A percentile compares a stretch with the other conserved stretches of the same genome.
Conservation (phyloP, 2,888 invertebrate species). For the Isoperla grammatica region DNA sequence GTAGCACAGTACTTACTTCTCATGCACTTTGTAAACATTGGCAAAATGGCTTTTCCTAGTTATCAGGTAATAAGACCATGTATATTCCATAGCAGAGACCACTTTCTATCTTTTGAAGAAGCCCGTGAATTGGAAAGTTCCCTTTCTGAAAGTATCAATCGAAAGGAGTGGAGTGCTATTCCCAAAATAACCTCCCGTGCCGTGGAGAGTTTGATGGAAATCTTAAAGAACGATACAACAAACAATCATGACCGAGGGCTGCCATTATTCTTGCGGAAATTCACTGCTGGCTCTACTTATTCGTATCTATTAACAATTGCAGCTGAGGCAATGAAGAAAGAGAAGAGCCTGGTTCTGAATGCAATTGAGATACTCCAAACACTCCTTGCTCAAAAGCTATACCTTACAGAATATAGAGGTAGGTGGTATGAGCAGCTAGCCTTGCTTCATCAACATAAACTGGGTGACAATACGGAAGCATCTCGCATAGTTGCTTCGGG, state of each 20-base stretch:
- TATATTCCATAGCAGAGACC: constrained; percentile 9
- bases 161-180: constrained; percentile 24
- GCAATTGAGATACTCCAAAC: constrained; percentile 50
- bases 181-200: constrained; percentile 36
- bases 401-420: constrained; percentile 46
- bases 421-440: constrained; percentile 58
- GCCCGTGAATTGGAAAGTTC: background rate
- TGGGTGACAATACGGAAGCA: constrained; percentile 43
- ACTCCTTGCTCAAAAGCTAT: constrained; percentile 49
- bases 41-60: constrained; percentile 15
- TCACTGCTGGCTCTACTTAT: constrained; percentile 50
- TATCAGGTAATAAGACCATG: constrained; percentile 5
- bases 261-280: constrained; percentile 53
- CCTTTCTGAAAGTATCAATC: constrained; percentile 11
- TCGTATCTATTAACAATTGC: constrained; percentile 44
- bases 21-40: constrained; percentile 14
- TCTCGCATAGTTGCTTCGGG: constrained; percentile 46
- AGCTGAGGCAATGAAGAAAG: constrained; percentile 44
- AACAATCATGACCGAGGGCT: constrained; percentile 33
- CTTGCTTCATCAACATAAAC: constrained; percentile 53
- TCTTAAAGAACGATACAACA: constrained; percentile 27
- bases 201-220: constrained; percentile 41
- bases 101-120: background rate
- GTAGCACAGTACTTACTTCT: constrained; percentile 10
- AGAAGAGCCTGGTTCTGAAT: constrained; percentile 35